Conservation (phyloP, 1,140 invertebrate genomes). For the Anadara kagoshimensis region DNA sequence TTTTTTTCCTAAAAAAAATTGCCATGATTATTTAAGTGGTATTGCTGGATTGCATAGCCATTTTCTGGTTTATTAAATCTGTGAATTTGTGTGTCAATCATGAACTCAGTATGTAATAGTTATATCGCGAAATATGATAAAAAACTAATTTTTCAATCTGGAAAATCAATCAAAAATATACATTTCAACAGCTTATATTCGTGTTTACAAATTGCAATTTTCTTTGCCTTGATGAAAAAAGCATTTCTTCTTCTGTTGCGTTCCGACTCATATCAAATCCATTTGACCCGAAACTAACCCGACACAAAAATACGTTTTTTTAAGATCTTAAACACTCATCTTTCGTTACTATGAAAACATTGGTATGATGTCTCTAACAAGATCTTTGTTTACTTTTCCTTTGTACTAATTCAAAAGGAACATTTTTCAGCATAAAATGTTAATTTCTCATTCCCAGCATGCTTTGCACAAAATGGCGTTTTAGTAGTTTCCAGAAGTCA, state of each 20-base stretch:
- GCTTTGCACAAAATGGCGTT: conserved; percentile 24
- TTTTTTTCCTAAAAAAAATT: no score
- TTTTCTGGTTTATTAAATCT: no score
- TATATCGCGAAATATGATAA: no score
- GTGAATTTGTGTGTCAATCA: no score
- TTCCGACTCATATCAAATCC: conserved; percentile 1
- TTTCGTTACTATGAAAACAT: conserved; percentile 17
- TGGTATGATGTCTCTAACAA: conserved; percentile 22
- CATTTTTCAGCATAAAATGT: conserved; percentile 14
- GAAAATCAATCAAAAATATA: no score
- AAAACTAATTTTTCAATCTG: no score
- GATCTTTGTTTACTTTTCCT: conserved; percentile 17
- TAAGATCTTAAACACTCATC: conserved; percentile 9
- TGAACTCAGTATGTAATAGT: no score
- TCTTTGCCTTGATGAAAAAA: conserved; percentile 10
- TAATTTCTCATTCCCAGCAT: conserved; percentile 14
- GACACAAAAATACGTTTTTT: conserved; percentile 11
- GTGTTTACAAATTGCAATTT: conserved; percentile 20
- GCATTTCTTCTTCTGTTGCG: conserved; percentile 8
- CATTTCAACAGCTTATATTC: no score
- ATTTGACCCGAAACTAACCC: background rate
- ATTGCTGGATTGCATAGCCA: no score
- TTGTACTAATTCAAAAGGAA: conserved; percentile 8
- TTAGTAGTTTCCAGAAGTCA: conserved; percentile 8
- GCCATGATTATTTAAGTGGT: no score